Base-by-base conservation (phyloP, 2,113 vertebrate species). In the Coregonus clupeaformis region DNA sequence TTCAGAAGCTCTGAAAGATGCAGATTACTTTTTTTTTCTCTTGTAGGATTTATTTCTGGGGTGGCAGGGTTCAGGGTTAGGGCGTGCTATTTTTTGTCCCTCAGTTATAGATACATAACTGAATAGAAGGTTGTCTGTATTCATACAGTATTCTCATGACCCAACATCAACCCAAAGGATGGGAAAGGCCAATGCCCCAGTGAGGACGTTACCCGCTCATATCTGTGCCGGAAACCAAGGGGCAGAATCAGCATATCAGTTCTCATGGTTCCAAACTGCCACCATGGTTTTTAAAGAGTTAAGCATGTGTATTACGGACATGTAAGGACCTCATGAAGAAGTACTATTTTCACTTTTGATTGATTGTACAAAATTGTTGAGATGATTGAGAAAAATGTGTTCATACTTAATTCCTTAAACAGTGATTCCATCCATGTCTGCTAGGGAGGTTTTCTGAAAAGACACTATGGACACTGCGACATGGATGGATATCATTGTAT, bases 381-480 rank as follows among this genome's bases (percentile, higher is more conserved):
- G 69, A 83, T 73, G 67, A 72, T 66, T 71, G 77, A 78, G 76
- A 81, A 78, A 18, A 67, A 74, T 22, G 29, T 74, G 30, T 79
- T 77, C 0, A 69, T 76, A 65, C 30, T 67, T 67, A 22, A 68
- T 75, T 80, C 79, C 68, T 78, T 81, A 62, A 62, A 73, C 73
- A 62, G 79, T 84, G 87, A 80, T 84, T 81, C 47, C 80, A 85
- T 87, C 69, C 81, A 79, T 77, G 77, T 83, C 77, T 68, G 22
- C 74, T 25, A 71, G 73, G 64, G 72, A 3, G 30, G 72, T 73
- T 68, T 72, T 69, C 76, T 75, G 45, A 24, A 80, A 76, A 79
- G 82, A 83, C 80, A 79, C 82, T 83, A 75, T 77, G 80, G 79
- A 80, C 85, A 80, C 88, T 90, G 88, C 89, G 87, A 87, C 80